Base-by-base conservation (phyloP, 2,113 vertebrate species). In the Pipra filicauda region DNA sequence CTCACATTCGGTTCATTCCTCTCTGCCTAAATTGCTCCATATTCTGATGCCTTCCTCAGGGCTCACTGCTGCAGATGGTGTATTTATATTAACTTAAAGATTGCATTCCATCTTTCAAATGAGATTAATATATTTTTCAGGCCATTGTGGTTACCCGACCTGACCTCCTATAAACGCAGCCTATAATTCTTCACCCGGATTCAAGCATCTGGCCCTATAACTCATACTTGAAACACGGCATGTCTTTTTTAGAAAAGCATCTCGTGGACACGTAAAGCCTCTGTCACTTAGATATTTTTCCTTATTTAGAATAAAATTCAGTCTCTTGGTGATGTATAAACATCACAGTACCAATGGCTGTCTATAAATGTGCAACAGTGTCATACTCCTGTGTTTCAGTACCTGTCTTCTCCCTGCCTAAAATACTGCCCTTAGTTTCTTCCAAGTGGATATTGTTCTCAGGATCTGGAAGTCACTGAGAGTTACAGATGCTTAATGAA, bases 111-210 rank as follows among this genome's bases (percentile, higher is more conserved):
- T 94, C 95, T 96, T 96, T 96, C 93, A 95, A 94, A 95, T 94
- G 88, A 97, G 96, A 96, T 96, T 96, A 95, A 97, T 96, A 97
- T 89, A 93, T 97, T 97, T 95, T 96, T 95, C 93, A 96, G 71
- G 74, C 84, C 66, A 19, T 91, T 95, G 93, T 95, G 94, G 91
- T 95, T 97, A 95, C 93, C 96, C 8, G 37, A 86, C 86, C 93
- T 94, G 95, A 96, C 96, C 96, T 96, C 69, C 86, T 76, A 95
- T 95, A 97, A 96, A 96, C 0, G 6, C 93, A 95, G 86, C 65
- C 91, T 95, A 75, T 96, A 97, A 96, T 93, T 96, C 93, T 96
- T 96, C 78, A 86, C 85, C 85, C 13, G 0, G 82, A 93, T 95
- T 96, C 88, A 91, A 93, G 94, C 93, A 96, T 90, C 94, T 95